These are phyloP conservation scores for Icerya purchasi DNA, from an alignment of 2,888 invertebrate species.

Conservation along the genomic window DNA sequence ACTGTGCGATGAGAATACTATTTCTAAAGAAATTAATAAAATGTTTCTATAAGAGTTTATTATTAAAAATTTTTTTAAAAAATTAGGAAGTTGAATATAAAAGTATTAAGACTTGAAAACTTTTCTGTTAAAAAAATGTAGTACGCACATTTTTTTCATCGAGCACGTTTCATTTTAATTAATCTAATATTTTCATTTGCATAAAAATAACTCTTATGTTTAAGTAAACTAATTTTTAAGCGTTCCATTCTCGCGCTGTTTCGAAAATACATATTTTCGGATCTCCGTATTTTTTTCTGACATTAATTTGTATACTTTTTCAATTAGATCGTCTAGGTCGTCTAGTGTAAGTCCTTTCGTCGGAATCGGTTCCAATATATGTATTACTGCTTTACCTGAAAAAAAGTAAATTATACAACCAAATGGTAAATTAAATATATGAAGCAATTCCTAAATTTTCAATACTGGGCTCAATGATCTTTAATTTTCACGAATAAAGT, in stretches of 20 bases:
- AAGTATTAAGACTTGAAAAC: background rate
- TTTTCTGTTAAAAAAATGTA: background rate
- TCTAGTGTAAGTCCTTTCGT: constrained; percentile 18
- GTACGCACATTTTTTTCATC: background rate
- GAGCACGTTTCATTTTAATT: no score
- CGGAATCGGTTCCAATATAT: constrained; percentile 20
- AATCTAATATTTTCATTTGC: no score
- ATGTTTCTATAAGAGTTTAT: background rate
- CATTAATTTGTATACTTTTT: constrained; percentile 22
- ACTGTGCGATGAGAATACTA: background rate
- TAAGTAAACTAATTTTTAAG: no score
- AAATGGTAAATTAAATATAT: no score
- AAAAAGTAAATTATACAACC: no score
- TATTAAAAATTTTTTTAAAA: background rate
- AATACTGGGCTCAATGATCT: no score
- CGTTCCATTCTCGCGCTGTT: background rate
- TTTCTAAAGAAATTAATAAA: background rate
- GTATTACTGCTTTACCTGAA: constrained; percentile 18
- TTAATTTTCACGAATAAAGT: no score
- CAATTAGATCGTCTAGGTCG: constrained; percentile 19
- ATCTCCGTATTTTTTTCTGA: constrained; percentile 19
- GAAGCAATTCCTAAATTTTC: no score
- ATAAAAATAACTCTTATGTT: no score
- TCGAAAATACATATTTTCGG: background rate
- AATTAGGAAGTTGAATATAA: background rate